These are phyloP conservation scores for Tadarida brasiliensis DNA, from an alignment of 2,797 vertebrate genomes.

Conservation along the genomic window DNA sequence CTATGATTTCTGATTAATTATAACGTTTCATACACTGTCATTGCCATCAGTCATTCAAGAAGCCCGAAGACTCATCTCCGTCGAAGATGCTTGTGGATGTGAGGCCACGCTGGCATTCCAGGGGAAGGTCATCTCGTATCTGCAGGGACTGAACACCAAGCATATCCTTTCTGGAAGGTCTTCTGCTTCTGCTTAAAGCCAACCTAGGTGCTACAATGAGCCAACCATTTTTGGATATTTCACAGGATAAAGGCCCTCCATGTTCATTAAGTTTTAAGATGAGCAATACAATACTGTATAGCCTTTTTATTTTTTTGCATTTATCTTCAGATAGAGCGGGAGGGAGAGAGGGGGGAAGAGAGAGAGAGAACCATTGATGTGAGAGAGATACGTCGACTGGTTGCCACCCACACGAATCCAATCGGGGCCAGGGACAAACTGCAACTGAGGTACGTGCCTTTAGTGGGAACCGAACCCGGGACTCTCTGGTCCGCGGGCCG, in stretches of 20 bases:
- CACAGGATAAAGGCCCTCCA: background rate
- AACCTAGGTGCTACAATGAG: background rate
- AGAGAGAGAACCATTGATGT: no score
- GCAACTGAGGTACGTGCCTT: no score
- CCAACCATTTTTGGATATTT: conserved; percentile 27
- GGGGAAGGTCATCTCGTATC: conserved; percentile 91
- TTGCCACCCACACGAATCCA: no score
- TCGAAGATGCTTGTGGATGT: conserved; percentile 94
- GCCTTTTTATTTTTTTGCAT: background rate
- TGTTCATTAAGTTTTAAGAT: conserved; percentile 14
- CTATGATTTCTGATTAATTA: background rate
- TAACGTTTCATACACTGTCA: background rate
- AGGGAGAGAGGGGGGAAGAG: no score
- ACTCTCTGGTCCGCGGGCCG: no score
- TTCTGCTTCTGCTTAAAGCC: conserved; percentile 57
- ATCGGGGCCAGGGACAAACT: no score
- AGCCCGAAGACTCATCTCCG: conserved; percentile 88
- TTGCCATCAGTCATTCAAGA: conserved; percentile 88
- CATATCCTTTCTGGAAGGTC: conserved; percentile 93
- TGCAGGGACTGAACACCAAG: conserved; percentile 93
- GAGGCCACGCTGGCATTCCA: conserved; percentile 95
- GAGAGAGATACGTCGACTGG: no score
- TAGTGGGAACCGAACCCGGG: no score
- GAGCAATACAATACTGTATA: background rate
- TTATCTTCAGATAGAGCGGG: no score